phyloP scores from a whole-genome alignment of 1,140 invertebrate genomes.

The Theocolax elegans region DNA sequence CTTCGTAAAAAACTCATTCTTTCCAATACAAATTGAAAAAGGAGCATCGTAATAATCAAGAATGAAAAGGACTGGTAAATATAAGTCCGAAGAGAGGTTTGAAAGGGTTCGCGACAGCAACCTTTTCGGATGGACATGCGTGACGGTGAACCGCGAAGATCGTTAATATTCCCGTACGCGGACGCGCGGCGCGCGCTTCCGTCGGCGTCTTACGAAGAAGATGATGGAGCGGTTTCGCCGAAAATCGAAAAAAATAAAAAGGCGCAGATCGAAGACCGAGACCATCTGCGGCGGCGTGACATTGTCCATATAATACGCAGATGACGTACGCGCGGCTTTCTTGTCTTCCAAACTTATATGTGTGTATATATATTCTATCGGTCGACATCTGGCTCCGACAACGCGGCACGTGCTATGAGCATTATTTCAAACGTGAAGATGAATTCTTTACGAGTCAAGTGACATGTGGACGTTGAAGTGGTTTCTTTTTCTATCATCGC shows the following conservation, averaged over 20 bases:
- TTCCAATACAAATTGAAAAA: too few species aligned
- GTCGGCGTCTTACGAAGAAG: background rate
- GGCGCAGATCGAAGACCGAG: background rate
- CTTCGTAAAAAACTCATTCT: too few species aligned
- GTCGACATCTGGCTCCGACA: background rate
- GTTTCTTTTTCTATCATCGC: too few species aligned
- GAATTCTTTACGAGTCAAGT: background rate
- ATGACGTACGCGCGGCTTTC: conserved; percentile 9
- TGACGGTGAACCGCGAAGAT: conserved; percentile 17
- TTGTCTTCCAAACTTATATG: too few species aligned
- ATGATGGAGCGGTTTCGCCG: conserved; percentile 29
- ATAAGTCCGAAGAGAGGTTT: too few species aligned
- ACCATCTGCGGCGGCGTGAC: conserved; percentile 1
- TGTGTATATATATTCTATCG: background rate
- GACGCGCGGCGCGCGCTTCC: background rate
- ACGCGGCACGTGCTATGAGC: background rate
- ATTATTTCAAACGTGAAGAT: background rate
- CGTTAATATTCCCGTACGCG: conserved; percentile 26
- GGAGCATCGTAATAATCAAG: too few species aligned
- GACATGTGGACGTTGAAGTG: background rate
- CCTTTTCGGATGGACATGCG: conserved; percentile 26
- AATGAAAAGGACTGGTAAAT: too few species aligned
- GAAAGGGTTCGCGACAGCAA: too few species aligned
- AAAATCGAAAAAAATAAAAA: conserved; percentile 8
- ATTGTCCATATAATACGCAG: background rate